Evolutionary conservation across 2,888 invertebrate genomes (phyloP), one percentile per base, ranked within the genome.

Genomic region (Thecocarcelia acutangulata): DNA sequence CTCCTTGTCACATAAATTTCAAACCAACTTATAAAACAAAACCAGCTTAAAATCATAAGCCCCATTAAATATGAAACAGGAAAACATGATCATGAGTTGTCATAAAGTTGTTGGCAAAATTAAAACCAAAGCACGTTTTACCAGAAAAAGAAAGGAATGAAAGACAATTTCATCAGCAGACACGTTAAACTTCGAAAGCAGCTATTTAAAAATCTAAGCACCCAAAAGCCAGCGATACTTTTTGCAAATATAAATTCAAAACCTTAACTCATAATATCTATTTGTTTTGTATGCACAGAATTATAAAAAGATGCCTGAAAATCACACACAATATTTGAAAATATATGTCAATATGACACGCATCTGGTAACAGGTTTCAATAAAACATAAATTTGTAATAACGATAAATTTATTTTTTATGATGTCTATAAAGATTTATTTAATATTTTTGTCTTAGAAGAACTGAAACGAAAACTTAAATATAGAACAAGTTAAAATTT

Each of bases 121-220:
- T 3, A 61, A 54, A 56, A 54, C 56, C 74, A 9, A 21, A 74
- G 24, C 64, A 74, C 64, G 74, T 64, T 40, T 28, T 46, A 24
- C 0, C 46, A 64, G 33, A 54, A 64, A 17, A 33, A 33, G 33
- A 33, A 33, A 33, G 1, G 1, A 33, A 33, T 33, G 5, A 44
- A 64, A 21, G 44, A 48, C 17, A 24, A 58, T 69, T 58, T 58
- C 42, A 19, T 15, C 17, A 17, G 21, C 37, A 4, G 52, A 12
- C 28, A 42, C 40, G 19, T 42, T 44, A 42, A 40, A 44, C 17
- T 8, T 19, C 8, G n/a, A n/a, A n/a, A 21, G 40, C 15, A 46
- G 5, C 19, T 48, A 21, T 52, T 5, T 5, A 44, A 54, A 33
- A 73, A 6, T 46, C 59, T 33, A 21, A 52, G 11, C 42, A 19